Base-by-base conservation (phyloP, 1,140 invertebrate genomes). In the Teleopsis dalmanni region DNA sequence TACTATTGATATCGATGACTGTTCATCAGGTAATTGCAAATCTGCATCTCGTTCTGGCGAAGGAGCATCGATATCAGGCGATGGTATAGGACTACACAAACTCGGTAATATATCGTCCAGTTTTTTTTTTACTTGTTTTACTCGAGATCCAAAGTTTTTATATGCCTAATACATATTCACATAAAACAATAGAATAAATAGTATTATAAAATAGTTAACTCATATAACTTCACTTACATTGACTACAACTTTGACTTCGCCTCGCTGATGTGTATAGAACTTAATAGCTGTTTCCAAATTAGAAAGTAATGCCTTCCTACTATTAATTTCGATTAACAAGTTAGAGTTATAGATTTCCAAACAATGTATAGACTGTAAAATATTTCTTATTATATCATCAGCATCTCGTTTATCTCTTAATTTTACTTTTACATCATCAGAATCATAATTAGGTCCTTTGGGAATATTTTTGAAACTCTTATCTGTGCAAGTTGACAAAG, bases 211-310 rank as follows among this genome's bases (percentile, higher is more conserved):
- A 19, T 38, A 27, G 27, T n/a, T 6, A 5, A 5, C 21, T 14
- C n/a, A 38, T 16, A 19, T 16, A 4, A 3, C 19, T 52, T 37
- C 14, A 82, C 83, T 85, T 76, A 92, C 90, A 79, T 90, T 90
- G 33, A 84, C 86, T 22, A 95, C 91, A 59, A 93, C 84, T 78
- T 91, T 95, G 3, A 92, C 91, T 78, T 95, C 91, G 22, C 85
- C 84, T 43, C 84, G 79, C 70, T 95, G 91, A 14, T 84, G 88
- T 47, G 89, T 86, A 71, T 95, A 92, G 72, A 89, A 95, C 45
- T 85, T 81, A 58, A 90, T 84, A 16, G 86, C 85, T 41, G 87
- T 83, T 45, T 86, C 82, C 23, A 95, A 61, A 14, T 86, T 61
- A 8, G 84, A 82, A 38, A 94, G 74, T 26, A 95, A 73, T 21